Percentiles rank a stretch among this genome's conserved stretches.
Conservation (phyloP, 2,888 invertebrate genomes). For the Dolichomitus sp. region DNA sequence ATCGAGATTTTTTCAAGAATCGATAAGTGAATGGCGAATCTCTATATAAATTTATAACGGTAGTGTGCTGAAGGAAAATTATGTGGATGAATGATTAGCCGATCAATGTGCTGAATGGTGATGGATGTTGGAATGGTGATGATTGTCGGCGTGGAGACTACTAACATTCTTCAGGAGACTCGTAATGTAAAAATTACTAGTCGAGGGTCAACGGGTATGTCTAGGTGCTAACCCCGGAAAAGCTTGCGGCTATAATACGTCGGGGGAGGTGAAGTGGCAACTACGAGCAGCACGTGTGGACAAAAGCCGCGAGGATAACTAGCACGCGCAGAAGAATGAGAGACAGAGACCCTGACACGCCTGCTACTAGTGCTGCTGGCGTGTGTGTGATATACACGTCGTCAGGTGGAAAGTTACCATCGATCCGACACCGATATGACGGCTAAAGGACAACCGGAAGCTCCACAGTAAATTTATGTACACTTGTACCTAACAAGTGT, state of each 20-base stretch:
- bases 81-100: slow-evolving; percentile 21
- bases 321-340: slow-evolving; percentile 38
- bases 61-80: slow-evolving; percentile 15
- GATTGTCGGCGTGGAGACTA: slow-evolving; percentile 16
- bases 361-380: slow-evolving; percentile 30
- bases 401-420: slow-evolving; percentile 64
- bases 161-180: slow-evolving; percentile 17
- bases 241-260: slow-evolving; percentile 31
- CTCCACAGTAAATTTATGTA: slow-evolving; percentile 15
- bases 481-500: slow-evolving; percentile 11
- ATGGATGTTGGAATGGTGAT: slow-evolving; percentile 26
- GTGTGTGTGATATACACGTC: slow-evolving; percentile 12
- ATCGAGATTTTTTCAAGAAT: slow-evolving; percentile 33
- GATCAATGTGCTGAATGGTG: slow-evolving; percentile 32
- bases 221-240: slow-evolving; percentile 52
- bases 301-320: slow-evolving; percentile 43
- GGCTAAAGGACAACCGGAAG: slow-evolving; percentile 62
- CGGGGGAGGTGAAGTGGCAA: slow-evolving; percentile 2
- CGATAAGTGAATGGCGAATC: no score
- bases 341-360: slow-evolving; percentile 59
- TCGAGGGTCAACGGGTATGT: slow-evolving; percentile 58
- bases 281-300: not conserved
- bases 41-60: no score
- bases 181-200: slow-evolving; percentile 38
- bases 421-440: slow-evolving; percentile 54